A percentile compares a stretch with the other conserved stretches of the same genome.
These are phyloP conservation scores for Conus canariensis DNA, from an alignment of 2,888 invertebrate species.

Conservation along the genomic window DNA sequence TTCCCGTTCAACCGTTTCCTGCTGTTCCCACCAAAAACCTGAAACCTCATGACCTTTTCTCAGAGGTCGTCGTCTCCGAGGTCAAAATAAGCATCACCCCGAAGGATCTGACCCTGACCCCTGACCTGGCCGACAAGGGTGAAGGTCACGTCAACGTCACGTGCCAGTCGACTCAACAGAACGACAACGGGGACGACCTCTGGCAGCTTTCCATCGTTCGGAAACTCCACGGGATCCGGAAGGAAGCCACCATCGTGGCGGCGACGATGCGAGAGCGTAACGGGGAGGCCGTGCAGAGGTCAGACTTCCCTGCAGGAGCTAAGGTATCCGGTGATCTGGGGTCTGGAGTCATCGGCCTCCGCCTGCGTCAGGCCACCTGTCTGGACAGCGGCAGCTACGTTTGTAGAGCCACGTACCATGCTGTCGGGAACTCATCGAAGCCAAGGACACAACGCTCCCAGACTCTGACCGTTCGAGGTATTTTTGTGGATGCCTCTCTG, in stretches of 20 bases:
- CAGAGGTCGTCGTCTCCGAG: too few species aligned
- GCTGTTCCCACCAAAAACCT: too few species aligned
- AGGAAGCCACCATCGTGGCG: neutral
- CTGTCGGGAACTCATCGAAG: too few species aligned
- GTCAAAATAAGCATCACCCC: neutral
- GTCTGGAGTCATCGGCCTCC: neutral
- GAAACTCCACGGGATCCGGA: neutral
- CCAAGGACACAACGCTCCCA: too few species aligned
- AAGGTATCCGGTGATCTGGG: neutral
- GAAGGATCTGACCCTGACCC: neutral
- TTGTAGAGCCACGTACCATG: neutral
- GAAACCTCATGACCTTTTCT: too few species aligned
- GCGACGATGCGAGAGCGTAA: neutral
- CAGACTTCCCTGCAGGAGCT: neutral
- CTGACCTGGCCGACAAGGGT: conserved; percentile 4
- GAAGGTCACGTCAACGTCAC: neutral
- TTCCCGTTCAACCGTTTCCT: too few species aligned
- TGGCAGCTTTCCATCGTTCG: neutral
- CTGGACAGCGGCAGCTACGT: neutral
- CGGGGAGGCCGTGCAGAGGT: neutral
- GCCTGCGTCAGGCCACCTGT: neutral
- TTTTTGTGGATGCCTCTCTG: too few species aligned
- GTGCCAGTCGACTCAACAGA: neutral
- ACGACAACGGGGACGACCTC: neutral
- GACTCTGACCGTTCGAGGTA: too few species aligned